phyloP scores from a whole-genome alignment of 2,113 vertebrate genomes.

The Hypomesus transpacificus region DNA sequence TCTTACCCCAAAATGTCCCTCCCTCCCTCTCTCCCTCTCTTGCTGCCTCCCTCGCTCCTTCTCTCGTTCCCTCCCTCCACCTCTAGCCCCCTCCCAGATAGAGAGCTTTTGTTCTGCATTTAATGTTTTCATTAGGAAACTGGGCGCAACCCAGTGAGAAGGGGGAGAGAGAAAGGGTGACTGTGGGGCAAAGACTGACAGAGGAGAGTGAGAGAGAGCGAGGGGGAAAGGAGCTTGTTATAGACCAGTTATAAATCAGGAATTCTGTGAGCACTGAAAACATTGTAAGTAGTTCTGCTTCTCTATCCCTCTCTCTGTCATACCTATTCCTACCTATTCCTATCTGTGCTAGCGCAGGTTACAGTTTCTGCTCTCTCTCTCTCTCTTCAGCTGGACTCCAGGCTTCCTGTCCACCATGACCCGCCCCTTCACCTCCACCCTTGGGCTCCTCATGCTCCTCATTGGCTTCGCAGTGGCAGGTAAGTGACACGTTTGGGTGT shows the following conservation, averaged over 20 bases:
- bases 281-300: not conserved
- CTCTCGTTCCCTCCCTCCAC: constrained; percentile 20
- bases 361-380: constrained; percentile 12
- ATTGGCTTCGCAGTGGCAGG: constrained; percentile 64
- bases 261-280: not conserved
- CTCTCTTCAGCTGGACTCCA: constrained; percentile 17
- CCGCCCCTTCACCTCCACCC: not conserved
- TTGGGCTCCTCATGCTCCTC: constrained; percentile 62
- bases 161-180: constrained; percentile 19
- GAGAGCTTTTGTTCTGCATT: constrained; percentile 52
- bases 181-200: not conserved
- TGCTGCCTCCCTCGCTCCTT: constrained; percentile 36
- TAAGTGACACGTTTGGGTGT: constrained; percentile 42
- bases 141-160: constrained; percentile 42
- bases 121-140: constrained; percentile 66
- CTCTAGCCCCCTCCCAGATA: constrained; percentile 51
- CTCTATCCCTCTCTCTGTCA: constrained; percentile 8
- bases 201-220: constrained; percentile 4
- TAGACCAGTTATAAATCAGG: not conserved
- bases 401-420: constrained; percentile 51
- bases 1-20: constrained; percentile 43
- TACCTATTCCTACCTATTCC: not conserved
- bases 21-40: constrained; percentile 42
- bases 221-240: not conserved
- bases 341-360: not conserved